These are phyloP conservation scores for Watsonalla cultraria DNA, from an alignment of 2,888 invertebrate species.

Conservation along the genomic window DNA sequence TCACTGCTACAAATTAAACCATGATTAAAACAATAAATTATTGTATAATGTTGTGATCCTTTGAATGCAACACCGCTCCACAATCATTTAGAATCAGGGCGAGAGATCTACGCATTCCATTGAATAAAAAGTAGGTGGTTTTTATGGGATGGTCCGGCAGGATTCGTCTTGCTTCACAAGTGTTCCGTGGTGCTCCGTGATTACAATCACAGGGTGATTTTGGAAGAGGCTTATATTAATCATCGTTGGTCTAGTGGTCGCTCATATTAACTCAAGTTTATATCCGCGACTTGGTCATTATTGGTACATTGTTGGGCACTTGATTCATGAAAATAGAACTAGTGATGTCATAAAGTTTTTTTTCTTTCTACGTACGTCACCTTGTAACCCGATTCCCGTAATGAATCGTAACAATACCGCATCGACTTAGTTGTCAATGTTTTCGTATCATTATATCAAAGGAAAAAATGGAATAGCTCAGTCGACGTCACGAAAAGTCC, in stretches of 20 bases:
- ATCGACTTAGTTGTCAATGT: too few relatives aligned
- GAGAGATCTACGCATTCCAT: conserved; percentile 33
- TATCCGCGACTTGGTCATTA: too few relatives aligned
- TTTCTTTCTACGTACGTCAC: too few relatives aligned
- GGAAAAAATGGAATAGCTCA: too few relatives aligned
- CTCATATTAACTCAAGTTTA: too few relatives aligned
- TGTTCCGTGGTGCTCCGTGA: conserved; percentile 34
- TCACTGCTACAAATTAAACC: not conserved
- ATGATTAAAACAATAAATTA: conserved; percentile 1
- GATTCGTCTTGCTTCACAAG: conserved; percentile 68
- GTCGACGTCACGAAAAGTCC: too few relatives aligned
- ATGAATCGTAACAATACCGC: too few relatives aligned
- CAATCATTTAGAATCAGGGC: conserved; percentile 20
- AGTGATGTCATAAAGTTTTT: too few relatives aligned
- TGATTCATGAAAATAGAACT: too few relatives aligned
- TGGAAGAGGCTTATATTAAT: not conserved
- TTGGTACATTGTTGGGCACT: too few relatives aligned
- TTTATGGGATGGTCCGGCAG: conserved; percentile 32
- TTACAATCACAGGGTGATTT: conserved; percentile 36
- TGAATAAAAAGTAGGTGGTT: conserved; percentile 28
- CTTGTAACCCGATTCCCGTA: too few relatives aligned
- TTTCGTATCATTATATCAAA: too few relatives aligned
- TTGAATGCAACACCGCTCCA: conserved; percentile 8
- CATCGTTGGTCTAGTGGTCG: not conserved
- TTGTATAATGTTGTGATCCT: conserved; percentile 1